Conservation (phyloP, 2,113 vertebrate genomes). For the Deroptyus accipitrinus region DNA sequence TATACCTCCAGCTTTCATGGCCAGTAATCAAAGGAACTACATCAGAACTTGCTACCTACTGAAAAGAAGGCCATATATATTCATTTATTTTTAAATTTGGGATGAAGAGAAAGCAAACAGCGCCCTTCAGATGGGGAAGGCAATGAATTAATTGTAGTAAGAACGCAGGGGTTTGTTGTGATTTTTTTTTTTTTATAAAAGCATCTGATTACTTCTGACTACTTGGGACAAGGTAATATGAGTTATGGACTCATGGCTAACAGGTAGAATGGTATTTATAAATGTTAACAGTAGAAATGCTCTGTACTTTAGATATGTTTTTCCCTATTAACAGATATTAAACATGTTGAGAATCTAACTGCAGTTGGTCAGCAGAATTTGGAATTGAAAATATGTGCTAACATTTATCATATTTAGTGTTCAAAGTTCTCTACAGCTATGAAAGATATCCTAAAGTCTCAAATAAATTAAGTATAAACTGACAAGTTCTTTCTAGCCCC, state of each 20-base stretch:
- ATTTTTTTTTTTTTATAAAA: background rate
- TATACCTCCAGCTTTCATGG: background rate
- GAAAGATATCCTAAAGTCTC: constrained; percentile 1
- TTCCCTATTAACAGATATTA: background rate
- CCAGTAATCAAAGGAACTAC: background rate
- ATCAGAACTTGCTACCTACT: background rate
- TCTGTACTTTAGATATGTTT: background rate
- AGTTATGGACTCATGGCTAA: background rate
- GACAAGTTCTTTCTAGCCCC: constrained; percentile 23
- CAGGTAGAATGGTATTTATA: background rate
- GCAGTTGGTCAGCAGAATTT: background rate
- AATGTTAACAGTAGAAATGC: background rate
- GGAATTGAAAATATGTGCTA: background rate
- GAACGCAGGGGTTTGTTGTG: background rate
- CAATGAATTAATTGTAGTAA: background rate
- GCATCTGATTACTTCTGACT: background rate
- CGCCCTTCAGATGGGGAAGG: background rate
- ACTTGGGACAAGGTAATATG: background rate
- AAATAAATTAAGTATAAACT: constrained; percentile 50
- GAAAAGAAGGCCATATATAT: background rate
- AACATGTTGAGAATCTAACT: background rate
- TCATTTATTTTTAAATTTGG: background rate
- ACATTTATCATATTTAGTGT: background rate
- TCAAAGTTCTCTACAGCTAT: background rate
- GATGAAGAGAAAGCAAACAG: background rate